Evolutionary conservation across 1,140 invertebrate genomes (phyloP), one percentile per base, ranked within the genome.

Genomic region (Aphelinus certus): DNA sequence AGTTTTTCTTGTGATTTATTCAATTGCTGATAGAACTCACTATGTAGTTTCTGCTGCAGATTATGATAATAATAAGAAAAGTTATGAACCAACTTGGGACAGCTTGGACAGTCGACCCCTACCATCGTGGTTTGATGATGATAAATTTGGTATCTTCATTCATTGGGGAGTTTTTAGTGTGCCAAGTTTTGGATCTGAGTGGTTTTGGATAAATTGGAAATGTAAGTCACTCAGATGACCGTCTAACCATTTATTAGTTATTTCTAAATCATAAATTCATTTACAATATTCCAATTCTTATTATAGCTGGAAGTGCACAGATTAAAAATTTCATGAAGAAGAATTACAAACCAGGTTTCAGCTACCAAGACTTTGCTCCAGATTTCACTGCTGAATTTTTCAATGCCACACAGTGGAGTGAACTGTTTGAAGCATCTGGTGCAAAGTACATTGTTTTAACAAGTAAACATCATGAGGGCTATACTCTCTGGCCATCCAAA

Each of bases 141-240:
- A 91, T 1, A 98, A 98, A 88, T 89, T 98, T 77, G 96, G 96
- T 26, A 97, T 98, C 75, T 98, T 98, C 82, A 88, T 97, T 57
- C 96, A 98, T 81, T 98, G 96, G 95, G 96, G 97, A 2, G 93
- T 98, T 0, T 98, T 93, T 81, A 93, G 95, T 1, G 97, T 98
- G 0, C 96, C 96, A 0, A 93, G 94, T 77, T 95, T 92, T 85
- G 90, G 91, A 0, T 92, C 92, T 1, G 96, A 96, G 89, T 97
- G 95, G 96, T 97, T 96, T 86, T 97, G 95, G 95, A 89, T 86
- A 2, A 89, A 93, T 81, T 95, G 93, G 94, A 90, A 90, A 89
- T 88, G 92, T 93, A 88, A 80, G 7, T 26, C 26, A 26, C 26
- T 26, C 26, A 26, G 26, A 26, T 26, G 26, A 26, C 26, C 26